A percentile compares a stretch with the other conserved stretches of the same genome.
phyloP scores from a whole-genome alignment of 2,113 vertebrate genomes.

The Ailuropoda melanoleuca region DNA sequence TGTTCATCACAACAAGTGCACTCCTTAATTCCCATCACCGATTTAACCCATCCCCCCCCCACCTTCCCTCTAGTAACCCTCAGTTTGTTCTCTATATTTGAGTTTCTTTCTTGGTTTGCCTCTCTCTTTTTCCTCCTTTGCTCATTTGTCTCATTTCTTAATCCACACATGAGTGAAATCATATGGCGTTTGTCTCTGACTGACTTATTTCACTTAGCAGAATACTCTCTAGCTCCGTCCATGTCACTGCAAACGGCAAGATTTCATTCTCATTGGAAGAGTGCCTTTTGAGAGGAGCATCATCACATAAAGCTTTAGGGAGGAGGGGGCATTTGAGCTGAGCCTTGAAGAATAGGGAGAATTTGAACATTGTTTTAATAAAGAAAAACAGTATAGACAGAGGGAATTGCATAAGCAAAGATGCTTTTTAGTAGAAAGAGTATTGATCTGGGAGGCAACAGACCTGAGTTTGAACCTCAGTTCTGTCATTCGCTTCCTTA shows the following conservation, averaged over 20 bases:
- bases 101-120: neutral
- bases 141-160: neutral
- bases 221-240: neutral
- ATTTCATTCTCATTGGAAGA: neutral
- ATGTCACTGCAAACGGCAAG: neutral
- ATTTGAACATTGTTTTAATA: neutral
- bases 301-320: neutral
- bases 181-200: neutral
- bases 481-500: neutral
- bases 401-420: neutral
- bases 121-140: neutral
- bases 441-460: neutral
- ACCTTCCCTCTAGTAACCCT: neutral
- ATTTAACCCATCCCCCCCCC: neutral
- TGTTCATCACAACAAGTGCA: neutral
- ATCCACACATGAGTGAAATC: neutral
- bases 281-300: neutral
- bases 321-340: neutral
- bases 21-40: neutral
- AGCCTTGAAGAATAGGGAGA: neutral
- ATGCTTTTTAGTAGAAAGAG: neutral
- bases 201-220: neutral
- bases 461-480: neutral
- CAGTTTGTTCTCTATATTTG: neutral
- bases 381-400: neutral